Evolutionary conservation across 2,888 invertebrate species (phyloP).

Genomic region (Sphinx pinastri): DNA sequence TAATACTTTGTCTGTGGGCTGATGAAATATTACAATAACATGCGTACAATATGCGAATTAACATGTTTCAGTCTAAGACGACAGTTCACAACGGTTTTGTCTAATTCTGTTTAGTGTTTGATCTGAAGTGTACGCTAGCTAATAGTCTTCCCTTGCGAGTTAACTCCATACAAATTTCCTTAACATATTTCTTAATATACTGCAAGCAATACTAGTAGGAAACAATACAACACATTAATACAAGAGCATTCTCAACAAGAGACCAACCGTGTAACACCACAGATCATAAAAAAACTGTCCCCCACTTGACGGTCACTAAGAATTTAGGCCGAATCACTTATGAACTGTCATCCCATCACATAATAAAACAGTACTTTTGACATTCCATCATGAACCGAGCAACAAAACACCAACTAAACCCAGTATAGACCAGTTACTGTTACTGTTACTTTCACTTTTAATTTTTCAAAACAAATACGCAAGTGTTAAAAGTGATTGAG

Average conservation of each 20-base stretch:
- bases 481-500: slow-evolving; percentile 16
- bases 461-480: slow-evolving; percentile 14
- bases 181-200: slow-evolving; percentile 22
- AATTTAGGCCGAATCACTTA: not conserved
- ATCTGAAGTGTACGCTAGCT: not conserved
- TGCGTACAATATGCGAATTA: slow-evolving; percentile 8
- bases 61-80: slow-evolving; percentile 2
- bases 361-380: slow-evolving; percentile 14
- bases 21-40: slow-evolving; percentile 9
- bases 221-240: slow-evolving; percentile 16
- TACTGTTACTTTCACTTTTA: no score
- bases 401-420: slow-evolving; percentile 10
- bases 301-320: not conserved
- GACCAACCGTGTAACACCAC: not conserved
- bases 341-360: slow-evolving; percentile 15
- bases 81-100: slow-evolving; percentile 3
- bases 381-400: slow-evolving; percentile 6
- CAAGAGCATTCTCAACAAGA: not conserved
- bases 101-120: not conserved
- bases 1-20: slow-evolving; percentile 19
- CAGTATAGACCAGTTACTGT: no score
- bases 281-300: not conserved
- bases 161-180: slow-evolving; percentile 3
- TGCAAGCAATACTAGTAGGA: slow-evolving; percentile 24
- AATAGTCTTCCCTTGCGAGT: not conserved